Conservation (phyloP, 2,113 vertebrate genomes). For the Daubentonia madagascariensis region DNA sequence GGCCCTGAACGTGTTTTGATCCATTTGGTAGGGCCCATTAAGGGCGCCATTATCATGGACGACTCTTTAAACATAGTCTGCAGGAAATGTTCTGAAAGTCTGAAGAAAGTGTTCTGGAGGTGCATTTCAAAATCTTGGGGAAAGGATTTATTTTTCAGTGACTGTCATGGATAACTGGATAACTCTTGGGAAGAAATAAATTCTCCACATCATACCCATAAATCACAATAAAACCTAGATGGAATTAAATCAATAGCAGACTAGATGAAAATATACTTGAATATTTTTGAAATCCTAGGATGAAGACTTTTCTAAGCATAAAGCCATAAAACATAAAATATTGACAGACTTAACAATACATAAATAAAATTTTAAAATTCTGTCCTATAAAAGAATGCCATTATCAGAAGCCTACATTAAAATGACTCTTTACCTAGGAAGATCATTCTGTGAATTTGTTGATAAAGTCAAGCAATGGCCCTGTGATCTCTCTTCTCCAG, state of each 20-base stretch:
- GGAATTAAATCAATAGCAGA: background rate
- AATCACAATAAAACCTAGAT: background rate
- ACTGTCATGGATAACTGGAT: background rate
- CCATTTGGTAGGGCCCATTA: rapidly evolving
- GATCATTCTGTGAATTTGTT: background rate
- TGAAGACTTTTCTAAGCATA: background rate
- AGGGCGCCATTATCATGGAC: rapidly evolving
- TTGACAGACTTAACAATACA: background rate
- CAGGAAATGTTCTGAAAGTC: background rate
- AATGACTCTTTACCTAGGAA: background rate
- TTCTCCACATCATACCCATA: background rate
- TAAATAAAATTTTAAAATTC: background rate
- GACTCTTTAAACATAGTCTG: background rate
- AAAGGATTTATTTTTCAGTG: too few relatives aligned
- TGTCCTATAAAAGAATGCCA: background rate
- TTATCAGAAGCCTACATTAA: background rate
- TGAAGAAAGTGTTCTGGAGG: background rate
- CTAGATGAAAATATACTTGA: background rate
- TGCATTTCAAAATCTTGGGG: rapidly evolving
- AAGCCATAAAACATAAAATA: background rate
- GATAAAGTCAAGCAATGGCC: rapidly evolving
- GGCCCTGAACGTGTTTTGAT: background rate
- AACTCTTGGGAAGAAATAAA: background rate
- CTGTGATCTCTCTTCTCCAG: background rate
- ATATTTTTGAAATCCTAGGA: background rate